Evolutionary conservation across 1,140 invertebrate species (phyloP), one percentile per base, ranked within the genome.

Genomic region (Cotesia vestalis): DNA sequence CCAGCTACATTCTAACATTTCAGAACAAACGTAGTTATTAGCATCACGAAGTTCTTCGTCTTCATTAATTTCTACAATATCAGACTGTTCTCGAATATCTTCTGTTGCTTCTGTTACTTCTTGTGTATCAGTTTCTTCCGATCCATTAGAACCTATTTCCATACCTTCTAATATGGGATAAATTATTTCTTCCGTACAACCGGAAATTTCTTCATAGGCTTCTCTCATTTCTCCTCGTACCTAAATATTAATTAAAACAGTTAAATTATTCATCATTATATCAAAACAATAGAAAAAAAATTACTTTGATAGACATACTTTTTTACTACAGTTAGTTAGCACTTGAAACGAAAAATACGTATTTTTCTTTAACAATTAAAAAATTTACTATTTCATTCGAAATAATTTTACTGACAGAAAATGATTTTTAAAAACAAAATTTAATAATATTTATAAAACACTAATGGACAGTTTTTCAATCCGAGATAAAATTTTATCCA

Each of bases 21-120:
- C 86, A 1, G 84, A 86, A 61, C 84, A 86, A 36, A 87, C 86
- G n/a, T 87, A 87, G 76, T 87, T 87, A 57, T 87, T 87, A 0
- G 86, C 86, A 51, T 87, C 86, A 12, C 85, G 80, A 17, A 87
- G 81, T 55, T 85, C 86, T 53, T 87, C 86, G 38, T 87, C 86
- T 53, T 86, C 81, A 53, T 80, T 84, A 17, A 79, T 79, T 27
- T 73, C 79, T 46, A 78, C 82, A 36, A 84, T 72, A 66, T 81
- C 79, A 36, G 78, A 71, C 11, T 79, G 78, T 69, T 80, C 83
- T 34, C 75, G 73, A 6, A 79, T 72, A 9, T 78, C 67, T 59
- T 84, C 83, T 1, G 77, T 20, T 34, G 76, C 73, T 12, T 73
- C 77, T 0, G 78, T 57, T 36, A 81, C 73, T 9, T 77, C 75